Evolutionary conservation across 1,140 invertebrate species (phyloP), one percentile per base, ranked within the genome.

Genomic region (Cryptotermes secundus): DNA sequence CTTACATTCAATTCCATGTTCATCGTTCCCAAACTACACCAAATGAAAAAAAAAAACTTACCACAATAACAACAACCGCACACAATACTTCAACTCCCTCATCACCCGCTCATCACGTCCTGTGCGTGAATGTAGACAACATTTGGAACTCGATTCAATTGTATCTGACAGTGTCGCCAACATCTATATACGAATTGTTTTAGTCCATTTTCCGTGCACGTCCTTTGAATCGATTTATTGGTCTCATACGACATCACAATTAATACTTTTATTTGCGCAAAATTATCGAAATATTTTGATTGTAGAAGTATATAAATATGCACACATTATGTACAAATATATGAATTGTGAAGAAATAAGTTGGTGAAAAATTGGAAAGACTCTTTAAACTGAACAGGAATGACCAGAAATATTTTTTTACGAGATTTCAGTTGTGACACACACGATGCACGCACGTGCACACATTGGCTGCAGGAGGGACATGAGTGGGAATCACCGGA

Each of bases 131-230:
- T 26, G 59, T 72, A 72, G 59, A 14, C 59, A 72, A 72, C n/a
- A n/a, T 72, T 31, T n/a, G 59, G 59, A 72, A 72, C n/a, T 72
- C 59, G 59, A 72, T 72, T 72, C 59, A 72, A 72, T 72, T 72
- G 59, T 31, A 3, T n/a, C 14, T 0, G 4, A 72, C 59, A 72
- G 14, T 72, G n/a, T 72, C 7, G 7, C 59, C 59, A 59, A 59
- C 38, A 38, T 38, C 12, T 38, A 12, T 38, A 38, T 38, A 38
- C 4, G 4, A 38, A 6, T 38, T 22, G 24, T 26, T 24, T 59
- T 16, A 59, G 16, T 26, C n/a, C 59, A 2, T 72, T 72, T 31
- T 31, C 53, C 53, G 53, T 22, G 1, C n/a, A 31, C 26, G 9
- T 31, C 26, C 19, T 72, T 1, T 1, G 1, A 6, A 16, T 2